These are phyloP conservation scores for Mystacides longicornis DNA, from an alignment of 2,888 invertebrate genomes.

Conservation along the genomic window DNA sequence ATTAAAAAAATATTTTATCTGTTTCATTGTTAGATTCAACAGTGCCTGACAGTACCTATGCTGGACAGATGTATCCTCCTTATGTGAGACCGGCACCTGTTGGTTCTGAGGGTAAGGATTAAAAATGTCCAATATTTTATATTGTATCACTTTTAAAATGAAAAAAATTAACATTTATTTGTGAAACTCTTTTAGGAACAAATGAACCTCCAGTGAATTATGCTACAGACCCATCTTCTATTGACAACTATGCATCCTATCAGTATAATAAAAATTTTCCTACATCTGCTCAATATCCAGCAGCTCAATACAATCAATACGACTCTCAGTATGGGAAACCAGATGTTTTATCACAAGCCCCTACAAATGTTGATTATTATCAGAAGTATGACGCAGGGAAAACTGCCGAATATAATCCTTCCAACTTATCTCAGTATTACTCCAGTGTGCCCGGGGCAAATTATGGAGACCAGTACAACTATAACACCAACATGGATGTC, in stretches of 20 bases:
- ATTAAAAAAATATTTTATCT: too few relatives aligned
- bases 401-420: not conserved
- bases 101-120: slow-evolving; percentile 56
- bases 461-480: too few relatives aligned
- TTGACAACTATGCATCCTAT: slow-evolving; percentile 19
- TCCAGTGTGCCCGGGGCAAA: not conserved
- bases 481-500: not conserved
- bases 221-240: slow-evolving; percentile 15
- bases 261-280: slow-evolving; percentile 17
- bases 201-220: slow-evolving; percentile 14
- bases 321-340: slow-evolving; percentile 7
- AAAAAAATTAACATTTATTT: not conserved
- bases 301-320: slow-evolving; percentile 10
- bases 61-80: slow-evolving; percentile 50
- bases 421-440: not conserved
- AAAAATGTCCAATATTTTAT: not conserved
- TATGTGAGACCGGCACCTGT: slow-evolving; percentile 63
- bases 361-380: slow-evolving; percentile 10
- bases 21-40: not conserved
- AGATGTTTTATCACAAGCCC: slow-evolving; percentile 2
- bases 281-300: slow-evolving; percentile 17
- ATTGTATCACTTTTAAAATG: not conserved
- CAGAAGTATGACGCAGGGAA: slow-evolving; percentile 10
- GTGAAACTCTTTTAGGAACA: slow-evolving; percentile 18
- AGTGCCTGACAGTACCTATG: slow-evolving; percentile 30